A percentile compares a stretch with the other conserved stretches of the same genome.
phyloP scores from a whole-genome alignment of 2,888 invertebrate species.

The Drosophila peninsularis region DNA sequence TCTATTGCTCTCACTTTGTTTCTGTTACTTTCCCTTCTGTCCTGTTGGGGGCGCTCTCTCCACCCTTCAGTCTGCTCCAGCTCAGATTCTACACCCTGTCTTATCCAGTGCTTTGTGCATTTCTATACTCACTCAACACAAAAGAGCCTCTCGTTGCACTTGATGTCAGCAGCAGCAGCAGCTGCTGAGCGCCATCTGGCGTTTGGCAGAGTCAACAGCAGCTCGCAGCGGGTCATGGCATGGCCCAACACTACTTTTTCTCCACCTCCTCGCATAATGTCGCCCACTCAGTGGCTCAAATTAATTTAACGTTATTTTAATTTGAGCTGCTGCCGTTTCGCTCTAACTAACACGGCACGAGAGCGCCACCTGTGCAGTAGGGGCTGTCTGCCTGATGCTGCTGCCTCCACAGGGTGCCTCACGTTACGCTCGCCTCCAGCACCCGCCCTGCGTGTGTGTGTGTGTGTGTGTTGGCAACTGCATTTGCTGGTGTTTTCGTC shows the following conservation, averaged over 20 bases:
- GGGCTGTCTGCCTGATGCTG: slow-evolving; percentile 50
- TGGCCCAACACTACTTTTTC: not conserved
- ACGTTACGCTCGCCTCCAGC: slow-evolving; percentile 51
- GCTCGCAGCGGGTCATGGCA: slow-evolving; percentile 5
- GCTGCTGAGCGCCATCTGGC: slow-evolving; percentile 33
- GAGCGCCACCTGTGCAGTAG: slow-evolving; percentile 44
- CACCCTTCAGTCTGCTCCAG: not conserved
- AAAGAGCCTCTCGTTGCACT: slow-evolving; percentile 41
- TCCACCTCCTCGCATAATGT: slow-evolving; percentile 42
- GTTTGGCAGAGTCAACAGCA: slow-evolving; percentile 12
- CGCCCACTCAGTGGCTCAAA: slow-evolving; percentile 65
- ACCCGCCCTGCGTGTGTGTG: not conserved
- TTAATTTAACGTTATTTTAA: slow-evolving; percentile 79
- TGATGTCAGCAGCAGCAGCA: slow-evolving; percentile 31
- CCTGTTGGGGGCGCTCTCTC: not conserved
- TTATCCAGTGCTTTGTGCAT: slow-evolving; percentile 38
- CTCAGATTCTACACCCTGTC: not conserved
- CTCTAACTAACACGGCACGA: slow-evolving; percentile 30
- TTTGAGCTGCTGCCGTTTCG: slow-evolving; percentile 57
- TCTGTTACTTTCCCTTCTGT: not conserved
- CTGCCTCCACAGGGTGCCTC: slow-evolving; percentile 62
- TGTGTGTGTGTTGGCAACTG: slow-evolving; percentile 28
- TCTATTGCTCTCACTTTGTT: not conserved
- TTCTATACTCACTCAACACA: slow-evolving; percentile 18
- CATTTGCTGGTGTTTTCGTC: slow-evolving; percentile 65